Conservation (phyloP, 2,888 invertebrate species). For the Dascillus cervinus region DNA sequence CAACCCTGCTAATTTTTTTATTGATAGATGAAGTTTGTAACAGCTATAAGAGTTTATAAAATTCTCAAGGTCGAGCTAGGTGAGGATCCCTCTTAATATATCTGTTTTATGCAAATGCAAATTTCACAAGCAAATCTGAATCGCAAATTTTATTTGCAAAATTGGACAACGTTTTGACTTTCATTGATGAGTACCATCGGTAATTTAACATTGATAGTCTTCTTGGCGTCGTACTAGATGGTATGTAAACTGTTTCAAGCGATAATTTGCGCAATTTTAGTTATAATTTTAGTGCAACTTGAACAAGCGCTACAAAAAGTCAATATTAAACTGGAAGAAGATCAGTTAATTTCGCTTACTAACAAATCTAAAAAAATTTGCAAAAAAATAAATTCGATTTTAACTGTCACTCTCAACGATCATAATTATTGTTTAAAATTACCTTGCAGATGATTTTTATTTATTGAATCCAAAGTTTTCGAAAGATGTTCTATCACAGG, state of each 20-base stretch:
- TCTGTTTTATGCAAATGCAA: too few species aligned
- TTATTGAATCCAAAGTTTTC: slow-evolving; percentile 19
- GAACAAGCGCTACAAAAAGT: slow-evolving; percentile 9
- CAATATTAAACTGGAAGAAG: background rate
- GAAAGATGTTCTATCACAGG: slow-evolving; percentile 13
- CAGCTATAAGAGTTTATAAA: too few species aligned
- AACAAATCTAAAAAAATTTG: slow-evolving; percentile 16
- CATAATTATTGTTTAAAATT: slow-evolving; percentile 18
- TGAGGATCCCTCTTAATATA: too few species aligned
- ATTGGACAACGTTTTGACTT: slow-evolving; percentile 31
- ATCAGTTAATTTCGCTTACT: slow-evolving; percentile 11
- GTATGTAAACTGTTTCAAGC: slow-evolving; percentile 29
- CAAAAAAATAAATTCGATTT: slow-evolving; percentile 13
- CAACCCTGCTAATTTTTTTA: too few species aligned
- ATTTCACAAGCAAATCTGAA: background rate
- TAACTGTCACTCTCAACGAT: slow-evolving; percentile 19
- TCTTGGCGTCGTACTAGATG: slow-evolving; percentile 37
- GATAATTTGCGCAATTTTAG: too few species aligned
- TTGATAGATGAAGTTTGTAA: too few species aligned
- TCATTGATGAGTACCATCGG: slow-evolving; percentile 28
- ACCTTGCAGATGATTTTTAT: slow-evolving; percentile 15
- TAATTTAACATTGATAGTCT: slow-evolving; percentile 39
- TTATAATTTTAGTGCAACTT: slow-evolving; percentile 21
- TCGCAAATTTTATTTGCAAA: too few species aligned
- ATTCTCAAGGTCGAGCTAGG: too few species aligned